A percentile compares a stretch with the other conserved stretches of the same genome.
Conservation (phyloP, 2,113 vertebrate species). For the Penelope pileata region DNA sequence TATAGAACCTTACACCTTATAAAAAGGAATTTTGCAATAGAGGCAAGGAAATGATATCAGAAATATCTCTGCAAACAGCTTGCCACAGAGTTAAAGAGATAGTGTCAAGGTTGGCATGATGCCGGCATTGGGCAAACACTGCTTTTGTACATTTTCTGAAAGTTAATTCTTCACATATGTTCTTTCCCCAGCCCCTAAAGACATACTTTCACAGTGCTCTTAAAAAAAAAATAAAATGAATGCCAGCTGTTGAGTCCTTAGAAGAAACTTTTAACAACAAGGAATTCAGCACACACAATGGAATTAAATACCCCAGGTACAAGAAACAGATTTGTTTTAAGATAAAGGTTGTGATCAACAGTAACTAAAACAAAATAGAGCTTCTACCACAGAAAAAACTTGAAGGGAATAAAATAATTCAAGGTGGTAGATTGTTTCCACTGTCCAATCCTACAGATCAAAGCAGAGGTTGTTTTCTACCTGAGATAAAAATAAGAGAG, state of each 20-base stretch:
- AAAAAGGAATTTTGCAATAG: constrained; percentile 35
- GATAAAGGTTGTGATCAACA: background rate
- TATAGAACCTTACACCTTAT: constrained; percentile 36
- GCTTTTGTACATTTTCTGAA: background rate
- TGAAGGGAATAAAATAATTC: background rate
- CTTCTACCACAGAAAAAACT: background rate
- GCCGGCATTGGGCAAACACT: background rate
- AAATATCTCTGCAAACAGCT: constrained; percentile 1
- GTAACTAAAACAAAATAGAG: background rate
- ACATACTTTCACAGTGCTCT: constrained; percentile 14
- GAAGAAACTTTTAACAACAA: background rate
- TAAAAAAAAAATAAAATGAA: background rate
- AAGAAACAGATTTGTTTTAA: constrained; percentile 15
- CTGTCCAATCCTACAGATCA: background rate
- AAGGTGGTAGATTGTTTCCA: background rate
- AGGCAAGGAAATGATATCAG: constrained; percentile 23
- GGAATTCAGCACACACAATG: background rate
- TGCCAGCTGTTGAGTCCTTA: background rate
- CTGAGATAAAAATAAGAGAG: background rate
- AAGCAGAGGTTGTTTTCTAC: background rate
- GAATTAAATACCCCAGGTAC: background rate
- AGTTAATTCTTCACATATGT: constrained; percentile 29
- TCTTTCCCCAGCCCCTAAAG: background rate
- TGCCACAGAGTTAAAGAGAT: background rate
- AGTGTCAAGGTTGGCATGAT: background rate